Evolutionary conservation across 92 coral and sea anemone species (phyloP), one percentile per base, ranked within the genome.

Genomic region (Epizoanthus stellaris): DNA sequence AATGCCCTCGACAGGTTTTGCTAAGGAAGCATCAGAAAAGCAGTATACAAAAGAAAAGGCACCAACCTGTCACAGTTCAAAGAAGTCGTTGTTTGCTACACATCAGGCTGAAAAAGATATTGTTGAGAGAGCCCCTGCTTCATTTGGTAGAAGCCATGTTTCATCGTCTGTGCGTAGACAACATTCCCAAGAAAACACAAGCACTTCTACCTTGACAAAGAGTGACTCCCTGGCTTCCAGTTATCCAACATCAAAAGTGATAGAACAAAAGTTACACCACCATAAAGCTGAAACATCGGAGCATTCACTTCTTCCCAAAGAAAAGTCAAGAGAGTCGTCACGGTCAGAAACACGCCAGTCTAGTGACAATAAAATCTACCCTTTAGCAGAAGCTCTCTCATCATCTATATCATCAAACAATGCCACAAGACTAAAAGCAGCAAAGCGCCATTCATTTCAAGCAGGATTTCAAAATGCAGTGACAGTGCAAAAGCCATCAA

Each of bases 161-260:
- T 1, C 15, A 52, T 52, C 15, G 3, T 52, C 56, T 52, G 56
- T 13, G 0, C 56, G 14, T 2, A 52, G 56, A 52, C 56, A 11
- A 0, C 25, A 60, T 7, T 61, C 38, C 13, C 70, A 77, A 77
- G 59, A 77, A 20, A 17, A 39, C 14, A 70, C 45, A 77, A 77
- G 64, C 13, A 19, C 58, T 23, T 77, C 64, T 13, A 19, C 64
- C 45, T 58, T 58, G 11, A 60, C 82, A 49, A 49, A 77, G 11
- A 13, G 25, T 3, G 45, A 42, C 49, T 60, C 56, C 42, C 82
- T 16, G 19, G 70, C 17, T 3, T 40, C 71, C 21, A 43, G 14
- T 23, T 49, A 56, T 39, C 40, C 23, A 53, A 66, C 43, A n/a
- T 77, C 72, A 23, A 62, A 64, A 79, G 45, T 5, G 3, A 6